Evolutionary conservation across 2,113 vertebrate genomes (phyloP).

Genomic region (Scartelaos histophorus): DNA sequence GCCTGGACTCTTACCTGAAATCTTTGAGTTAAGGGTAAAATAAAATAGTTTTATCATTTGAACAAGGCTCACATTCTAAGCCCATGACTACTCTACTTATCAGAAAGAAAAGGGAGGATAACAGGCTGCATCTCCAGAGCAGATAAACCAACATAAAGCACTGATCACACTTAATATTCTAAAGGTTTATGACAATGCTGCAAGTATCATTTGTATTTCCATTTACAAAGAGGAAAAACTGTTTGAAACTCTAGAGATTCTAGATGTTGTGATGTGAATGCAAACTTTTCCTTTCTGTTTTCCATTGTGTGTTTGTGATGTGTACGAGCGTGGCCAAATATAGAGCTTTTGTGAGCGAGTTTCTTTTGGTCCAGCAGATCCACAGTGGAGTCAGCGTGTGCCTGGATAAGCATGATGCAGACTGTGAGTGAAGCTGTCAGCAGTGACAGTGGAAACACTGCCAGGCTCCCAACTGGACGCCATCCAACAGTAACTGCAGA

Average conservation of each 20-base stretch:
- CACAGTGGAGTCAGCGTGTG: constrained; percentile 54
- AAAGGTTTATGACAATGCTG: too few species aligned
- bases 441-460: constrained; percentile 36
- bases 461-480: constrained; percentile 38
- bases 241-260: too few species aligned
- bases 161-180: too few species aligned
- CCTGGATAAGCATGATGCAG: constrained; percentile 59
- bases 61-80: background rate
- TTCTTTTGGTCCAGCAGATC: constrained; percentile 47
- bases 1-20: background rate
- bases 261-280: too few species aligned
- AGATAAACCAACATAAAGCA: too few species aligned
- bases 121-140: too few species aligned
- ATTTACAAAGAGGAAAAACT: too few species aligned
- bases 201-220: too few species aligned
- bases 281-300: background rate
- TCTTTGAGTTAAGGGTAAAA: background rate
- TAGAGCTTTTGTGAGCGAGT: constrained; percentile 39
- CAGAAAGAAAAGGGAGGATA: too few species aligned
- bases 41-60: background rate
- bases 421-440: constrained; percentile 50
- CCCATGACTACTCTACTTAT: too few species aligned
- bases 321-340: constrained; percentile 27
- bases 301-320: background rate
- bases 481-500: constrained; percentile 27